Evolutionary conservation across 2,888 invertebrate species (phyloP), one percentile per base, ranked within the genome.

Genomic region (Machimus rusticus): DNA sequence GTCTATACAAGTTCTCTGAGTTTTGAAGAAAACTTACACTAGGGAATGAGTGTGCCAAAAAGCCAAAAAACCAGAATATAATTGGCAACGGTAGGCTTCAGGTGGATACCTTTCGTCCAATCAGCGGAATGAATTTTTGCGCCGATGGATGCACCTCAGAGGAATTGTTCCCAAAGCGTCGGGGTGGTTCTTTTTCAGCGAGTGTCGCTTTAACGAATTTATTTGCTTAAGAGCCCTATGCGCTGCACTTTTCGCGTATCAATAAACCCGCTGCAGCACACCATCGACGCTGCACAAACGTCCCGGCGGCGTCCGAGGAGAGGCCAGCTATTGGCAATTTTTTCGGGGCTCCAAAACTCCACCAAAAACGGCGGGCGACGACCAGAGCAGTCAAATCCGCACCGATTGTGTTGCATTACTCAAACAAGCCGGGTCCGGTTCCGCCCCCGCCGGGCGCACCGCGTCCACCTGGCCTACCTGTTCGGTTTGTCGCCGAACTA

Each of bases 321-420:
- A 28, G 57, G 57, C 57, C 57, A 57, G 23, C 34, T 66, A 55
- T 31, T 55, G 8, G 6, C 9, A n/a, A 31, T 81, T 81, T 81
- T 84, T 79, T 12, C 28, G 66, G n/a, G 12, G 23, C 28, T 66
- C 28, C 55, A 31, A 79, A 84, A 39, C 57, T 66, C 39, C 14
- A 39, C 19, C 66, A 19, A 14, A 19, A 57, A 39, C 66, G 14
- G 1, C 66, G 82, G 39, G 82, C 66, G 23, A 28, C 66, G 66
- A 66, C 12, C 19, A 84, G 57, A 66, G 66, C 66, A 84, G 28
- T 66, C 39, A 84, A 84, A 84, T 66, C 66, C 37, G 82, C 16
- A 66, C 82, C 82, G 82, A 66, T 51, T 84, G 82, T 84, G 46
- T 84, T 66, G 82, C 66, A 84, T 84, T 84, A 84, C 37, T 57